These are phyloP conservation scores for Ladona fulva DNA, from an alignment of 1,140 invertebrate species.

Conservation along the genomic window DNA sequence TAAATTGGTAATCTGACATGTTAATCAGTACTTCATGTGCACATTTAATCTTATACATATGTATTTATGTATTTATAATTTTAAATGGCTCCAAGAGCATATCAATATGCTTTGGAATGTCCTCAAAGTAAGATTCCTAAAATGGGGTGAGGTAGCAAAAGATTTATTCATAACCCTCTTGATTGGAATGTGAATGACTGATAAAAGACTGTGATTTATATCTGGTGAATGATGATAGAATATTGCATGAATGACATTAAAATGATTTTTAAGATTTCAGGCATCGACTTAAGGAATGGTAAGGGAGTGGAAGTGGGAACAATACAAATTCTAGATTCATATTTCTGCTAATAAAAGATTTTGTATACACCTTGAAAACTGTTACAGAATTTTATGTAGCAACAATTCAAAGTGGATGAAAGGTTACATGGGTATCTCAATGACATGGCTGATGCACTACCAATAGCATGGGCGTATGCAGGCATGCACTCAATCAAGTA, in stretches of 20 bases:
- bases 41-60: background rate
- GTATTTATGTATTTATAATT: slow-evolving; percentile 9
- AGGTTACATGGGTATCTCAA: background rate
- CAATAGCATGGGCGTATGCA: background rate
- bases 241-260: background rate
- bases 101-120: background rate
- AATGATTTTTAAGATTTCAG: background rate
- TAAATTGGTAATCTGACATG: background rate
- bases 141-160: background rate
- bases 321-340: background rate
- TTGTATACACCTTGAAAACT: background rate
- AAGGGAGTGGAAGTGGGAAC: slow-evolving; percentile 2
- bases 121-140: background rate
- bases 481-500: background rate
- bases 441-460: background rate
- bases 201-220: background rate
- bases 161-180: background rate
- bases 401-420: background rate
- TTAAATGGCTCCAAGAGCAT: background rate
- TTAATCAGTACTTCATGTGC: background rate
- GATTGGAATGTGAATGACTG: slow-evolving; percentile 5
- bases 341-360: slow-evolving; percentile 9
- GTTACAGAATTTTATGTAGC: background rate
- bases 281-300: background rate
- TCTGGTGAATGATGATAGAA: background rate